Percentiles rank a stretch among this genome's conserved stretches.
Conservation (phyloP, 2,113 vertebrate genomes). For the Loxodonta africana region DNA sequence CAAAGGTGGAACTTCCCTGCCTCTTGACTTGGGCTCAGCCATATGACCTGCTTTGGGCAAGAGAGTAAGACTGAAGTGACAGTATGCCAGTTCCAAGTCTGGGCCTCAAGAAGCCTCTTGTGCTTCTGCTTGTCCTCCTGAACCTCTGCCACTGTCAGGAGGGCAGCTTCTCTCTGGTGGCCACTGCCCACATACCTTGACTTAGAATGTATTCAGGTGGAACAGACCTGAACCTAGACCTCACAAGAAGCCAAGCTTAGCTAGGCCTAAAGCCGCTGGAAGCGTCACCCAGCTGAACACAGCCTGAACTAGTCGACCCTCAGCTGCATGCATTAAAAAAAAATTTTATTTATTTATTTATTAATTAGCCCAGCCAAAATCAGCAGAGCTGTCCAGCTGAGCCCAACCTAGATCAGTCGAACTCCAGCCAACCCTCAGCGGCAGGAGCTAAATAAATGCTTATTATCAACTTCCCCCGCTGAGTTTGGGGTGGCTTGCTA, state of each 20-base stretch:
- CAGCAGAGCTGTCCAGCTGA: neutral
- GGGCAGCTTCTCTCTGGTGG: neutral
- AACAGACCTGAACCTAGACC: neutral
- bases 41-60: neutral
- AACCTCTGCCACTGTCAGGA: neutral
- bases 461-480: neutral
- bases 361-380: too few species aligned
- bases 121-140: neutral
- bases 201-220: neutral
- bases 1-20: neutral
- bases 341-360: too few species aligned
- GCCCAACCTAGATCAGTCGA: neutral
- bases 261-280: neutral
- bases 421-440: neutral
- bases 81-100: neutral
- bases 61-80: neutral
- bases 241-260: neutral
- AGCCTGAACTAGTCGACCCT: neutral
- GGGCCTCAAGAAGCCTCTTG: neutral
- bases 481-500: neutral
- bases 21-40: neutral
- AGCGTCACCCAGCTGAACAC: neutral
- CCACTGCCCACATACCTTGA: neutral
- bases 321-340: too few species aligned
- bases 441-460: neutral